Evolutionary conservation across 2,797 vertebrate genomes (phyloP).

Genomic region (Amblyopsis hoosieri): DNA sequence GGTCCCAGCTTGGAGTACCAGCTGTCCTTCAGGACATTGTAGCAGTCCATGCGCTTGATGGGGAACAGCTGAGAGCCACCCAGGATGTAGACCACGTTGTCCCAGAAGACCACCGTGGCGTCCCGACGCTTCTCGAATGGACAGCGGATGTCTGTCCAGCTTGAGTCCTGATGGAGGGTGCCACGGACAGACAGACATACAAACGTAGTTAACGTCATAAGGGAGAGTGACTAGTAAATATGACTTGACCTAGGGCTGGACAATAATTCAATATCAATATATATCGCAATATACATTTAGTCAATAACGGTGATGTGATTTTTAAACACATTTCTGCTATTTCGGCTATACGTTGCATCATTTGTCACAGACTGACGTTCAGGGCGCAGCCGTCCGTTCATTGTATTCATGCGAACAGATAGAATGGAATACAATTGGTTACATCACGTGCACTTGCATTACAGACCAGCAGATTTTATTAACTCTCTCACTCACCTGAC

Average conservation of each 20-base stretch:
- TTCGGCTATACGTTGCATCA: too few relatives aligned
- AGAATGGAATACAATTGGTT: too few relatives aligned
- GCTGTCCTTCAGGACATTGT: slow-evolving; percentile 98
- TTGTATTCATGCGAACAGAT: too few relatives aligned
- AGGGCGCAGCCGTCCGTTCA: too few relatives aligned
- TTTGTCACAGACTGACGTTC: too few relatives aligned
- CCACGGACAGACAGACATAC: not conserved
- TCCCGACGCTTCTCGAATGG: slow-evolving; percentile 98
- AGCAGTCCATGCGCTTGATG: slow-evolving; percentile 98
- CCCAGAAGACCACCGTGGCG: slow-evolving; percentile 95
- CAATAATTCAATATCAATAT: too few relatives aligned
- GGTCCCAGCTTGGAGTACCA: slow-evolving; percentile 99
- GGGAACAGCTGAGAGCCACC: slow-evolving; percentile 98
- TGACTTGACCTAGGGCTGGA: not conserved
- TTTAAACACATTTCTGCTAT: too few relatives aligned
- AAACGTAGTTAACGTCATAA: not conserved
- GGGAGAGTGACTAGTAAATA: not conserved
- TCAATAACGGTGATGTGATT: too few relatives aligned
- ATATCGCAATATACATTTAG: too few relatives aligned
- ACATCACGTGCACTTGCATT: too few relatives aligned
- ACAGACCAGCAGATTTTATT: too few relatives aligned
- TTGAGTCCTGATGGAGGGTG: slow-evolving; percentile 85
- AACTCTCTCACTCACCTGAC: too few relatives aligned
- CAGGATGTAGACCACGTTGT: slow-evolving; percentile 98
- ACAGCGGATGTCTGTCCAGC: slow-evolving; percentile 97